These are phyloP conservation scores for Falcunculus frontatus DNA, from an alignment of 2,113 vertebrate species.

Conservation along the genomic window DNA sequence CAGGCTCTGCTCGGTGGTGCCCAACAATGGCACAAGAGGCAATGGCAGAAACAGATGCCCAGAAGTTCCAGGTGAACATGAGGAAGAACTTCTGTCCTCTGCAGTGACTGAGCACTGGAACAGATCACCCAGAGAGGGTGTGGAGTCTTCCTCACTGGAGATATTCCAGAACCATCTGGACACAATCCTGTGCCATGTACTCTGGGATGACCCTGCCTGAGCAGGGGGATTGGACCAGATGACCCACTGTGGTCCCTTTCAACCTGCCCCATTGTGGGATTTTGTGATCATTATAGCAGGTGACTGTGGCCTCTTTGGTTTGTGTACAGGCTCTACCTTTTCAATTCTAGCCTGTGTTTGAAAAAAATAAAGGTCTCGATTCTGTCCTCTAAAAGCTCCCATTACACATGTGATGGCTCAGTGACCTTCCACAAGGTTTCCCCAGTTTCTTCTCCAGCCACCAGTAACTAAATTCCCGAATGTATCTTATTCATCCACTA, in stretches of 20 bases:
- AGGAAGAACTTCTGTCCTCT: not conserved
- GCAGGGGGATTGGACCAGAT: accelerated
- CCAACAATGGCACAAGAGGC: not conserved
- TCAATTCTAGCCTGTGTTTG: not conserved
- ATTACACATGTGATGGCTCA: not conserved
- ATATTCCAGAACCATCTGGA: not conserved
- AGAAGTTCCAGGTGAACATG: too few species aligned
- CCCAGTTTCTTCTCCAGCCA: not conserved
- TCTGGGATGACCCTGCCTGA: not conserved
- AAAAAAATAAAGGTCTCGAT: not conserved
- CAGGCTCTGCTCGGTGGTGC: not conserved
- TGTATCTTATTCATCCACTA: not conserved
- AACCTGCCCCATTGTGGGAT: too few species aligned
- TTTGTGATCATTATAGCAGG: accelerated
- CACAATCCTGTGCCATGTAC: accelerated
- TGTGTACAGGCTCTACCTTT: not conserved
- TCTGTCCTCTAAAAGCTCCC: not conserved
- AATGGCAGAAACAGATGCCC: accelerated
- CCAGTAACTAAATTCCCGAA: not conserved
- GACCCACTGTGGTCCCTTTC: not conserved
- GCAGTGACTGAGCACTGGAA: accelerated
- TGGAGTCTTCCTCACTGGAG: not conserved
- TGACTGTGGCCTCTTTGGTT: not conserved
- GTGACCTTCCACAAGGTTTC: not conserved
- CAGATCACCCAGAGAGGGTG: not conserved